Evolutionary conservation across 2,888 invertebrate species (phyloP).

Genomic region (Hesperia comma): DNA sequence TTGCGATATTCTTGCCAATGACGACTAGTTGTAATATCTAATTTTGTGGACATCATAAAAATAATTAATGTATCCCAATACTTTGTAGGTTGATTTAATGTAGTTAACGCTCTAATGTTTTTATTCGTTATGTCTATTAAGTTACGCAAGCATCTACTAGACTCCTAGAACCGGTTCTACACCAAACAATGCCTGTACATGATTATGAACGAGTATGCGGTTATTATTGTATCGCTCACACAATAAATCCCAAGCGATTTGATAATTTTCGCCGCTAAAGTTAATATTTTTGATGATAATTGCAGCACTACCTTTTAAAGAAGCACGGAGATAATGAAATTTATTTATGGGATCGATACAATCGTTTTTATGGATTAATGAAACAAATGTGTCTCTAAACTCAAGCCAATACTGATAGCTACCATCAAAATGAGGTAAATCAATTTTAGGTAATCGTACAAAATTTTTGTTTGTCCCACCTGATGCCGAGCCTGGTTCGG

Average conservation of each 20-base stretch:
- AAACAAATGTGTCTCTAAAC: constrained; percentile 36
- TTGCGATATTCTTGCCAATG: constrained; percentile 22
- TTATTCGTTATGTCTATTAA: no score
- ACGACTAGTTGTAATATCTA: constrained; percentile 33
- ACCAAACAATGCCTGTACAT: no score
- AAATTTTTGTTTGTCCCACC: constrained; percentile 18
- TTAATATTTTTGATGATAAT: constrained; percentile 31
- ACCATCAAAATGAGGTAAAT: constrained; percentile 39
- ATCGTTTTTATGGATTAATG: constrained; percentile 35
- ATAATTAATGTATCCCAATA: constrained; percentile 41
- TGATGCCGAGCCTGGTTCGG: constrained; percentile 15
- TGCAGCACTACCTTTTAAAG: constrained; percentile 28
- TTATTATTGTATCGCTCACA: constrained; percentile 41
- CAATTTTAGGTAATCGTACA: constrained; percentile 37
- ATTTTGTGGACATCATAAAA: constrained; percentile 42
- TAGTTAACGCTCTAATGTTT: no score
- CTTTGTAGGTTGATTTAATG: no score
- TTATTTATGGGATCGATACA: constrained; percentile 30
- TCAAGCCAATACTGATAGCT: constrained; percentile 40
- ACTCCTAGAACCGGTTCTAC: no score
- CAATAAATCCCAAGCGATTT: constrained; percentile 32
- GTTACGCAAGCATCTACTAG: no score
- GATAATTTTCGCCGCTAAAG: constrained; percentile 36
- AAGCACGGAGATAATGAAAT: constrained; percentile 32
- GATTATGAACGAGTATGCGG: no score